A percentile compares a stretch with the other conserved stretches of the same genome.
These are phyloP conservation scores for Pissodes strobi DNA, from an alignment of 1,140 invertebrate species.

Conservation along the genomic window DNA sequence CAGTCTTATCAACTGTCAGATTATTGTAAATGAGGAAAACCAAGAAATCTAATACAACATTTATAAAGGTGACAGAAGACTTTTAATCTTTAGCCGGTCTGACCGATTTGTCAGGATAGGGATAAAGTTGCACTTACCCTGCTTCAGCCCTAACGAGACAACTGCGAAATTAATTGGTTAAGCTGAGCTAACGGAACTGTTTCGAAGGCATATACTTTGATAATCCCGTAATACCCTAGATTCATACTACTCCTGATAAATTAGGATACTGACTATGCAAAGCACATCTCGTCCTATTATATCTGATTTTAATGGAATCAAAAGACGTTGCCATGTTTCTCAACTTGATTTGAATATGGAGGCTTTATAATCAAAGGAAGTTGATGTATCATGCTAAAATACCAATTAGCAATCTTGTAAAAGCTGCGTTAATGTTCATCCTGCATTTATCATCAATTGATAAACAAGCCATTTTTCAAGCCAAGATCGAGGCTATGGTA, in stretches of 20 bases:
- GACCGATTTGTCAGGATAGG: no score
- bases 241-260: not conserved
- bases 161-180: not conserved
- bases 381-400: no score
- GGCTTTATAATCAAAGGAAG: no score
- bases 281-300: no score
- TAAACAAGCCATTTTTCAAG: no score
- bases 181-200: no score
- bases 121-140: no score
- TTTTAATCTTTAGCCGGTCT: no score
- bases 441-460: no score
- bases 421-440: not conserved
- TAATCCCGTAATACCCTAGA: not conserved
- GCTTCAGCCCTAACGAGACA: not conserved
- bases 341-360: conserved; percentile 4
- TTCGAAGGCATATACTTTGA: not conserved
- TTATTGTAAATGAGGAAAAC: conserved; percentile 8
- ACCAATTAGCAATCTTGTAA: not conserved
- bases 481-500: no score
- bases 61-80: no score
- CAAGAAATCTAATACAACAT: conserved; percentile 8
- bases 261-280: not conserved
- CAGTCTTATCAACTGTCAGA: conserved; percentile 6
- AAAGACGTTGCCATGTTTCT: not conserved
- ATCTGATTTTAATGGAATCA: no score